Conservation (phyloP, 2,797 vertebrate species). For the Sitta carolinensis region DNA sequence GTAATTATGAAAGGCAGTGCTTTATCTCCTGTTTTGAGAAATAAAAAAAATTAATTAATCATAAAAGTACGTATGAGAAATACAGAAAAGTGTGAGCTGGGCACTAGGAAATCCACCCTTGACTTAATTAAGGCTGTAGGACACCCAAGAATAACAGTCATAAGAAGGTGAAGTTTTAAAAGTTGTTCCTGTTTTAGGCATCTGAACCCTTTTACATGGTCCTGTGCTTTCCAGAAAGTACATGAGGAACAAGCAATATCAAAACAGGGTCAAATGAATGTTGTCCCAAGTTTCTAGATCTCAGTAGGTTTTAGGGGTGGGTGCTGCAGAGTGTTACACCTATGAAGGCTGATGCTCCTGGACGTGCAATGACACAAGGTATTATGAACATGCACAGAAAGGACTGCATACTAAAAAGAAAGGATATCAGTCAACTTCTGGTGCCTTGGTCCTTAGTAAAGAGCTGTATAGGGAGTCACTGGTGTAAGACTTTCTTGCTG, state of each 20-base stretch:
- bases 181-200: background rate
- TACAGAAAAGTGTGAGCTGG: background rate
- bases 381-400: accelerated
- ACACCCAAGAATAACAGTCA: background rate
- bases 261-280: background rate
- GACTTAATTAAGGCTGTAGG: background rate
- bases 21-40: background rate
- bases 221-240: background rate
- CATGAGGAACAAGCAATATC: background rate
- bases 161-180: background rate
- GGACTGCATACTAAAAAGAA: background rate
- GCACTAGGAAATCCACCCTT: background rate
- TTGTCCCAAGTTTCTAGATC: background rate
- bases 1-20: background rate
- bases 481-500: background rate
- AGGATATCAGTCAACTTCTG: background rate
- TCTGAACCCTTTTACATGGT: background rate
- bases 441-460: background rate
- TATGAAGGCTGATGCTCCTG: background rate
- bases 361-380: accelerated
- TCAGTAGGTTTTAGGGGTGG: background rate
- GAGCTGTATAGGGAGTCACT: background rate
- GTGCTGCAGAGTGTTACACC: accelerated
- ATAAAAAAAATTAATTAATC: background rate
- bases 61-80: background rate